These are phyloP conservation scores for Crotalus viridis DNA, from an alignment of 2,113 vertebrate genomes.

Conservation along the genomic window DNA sequence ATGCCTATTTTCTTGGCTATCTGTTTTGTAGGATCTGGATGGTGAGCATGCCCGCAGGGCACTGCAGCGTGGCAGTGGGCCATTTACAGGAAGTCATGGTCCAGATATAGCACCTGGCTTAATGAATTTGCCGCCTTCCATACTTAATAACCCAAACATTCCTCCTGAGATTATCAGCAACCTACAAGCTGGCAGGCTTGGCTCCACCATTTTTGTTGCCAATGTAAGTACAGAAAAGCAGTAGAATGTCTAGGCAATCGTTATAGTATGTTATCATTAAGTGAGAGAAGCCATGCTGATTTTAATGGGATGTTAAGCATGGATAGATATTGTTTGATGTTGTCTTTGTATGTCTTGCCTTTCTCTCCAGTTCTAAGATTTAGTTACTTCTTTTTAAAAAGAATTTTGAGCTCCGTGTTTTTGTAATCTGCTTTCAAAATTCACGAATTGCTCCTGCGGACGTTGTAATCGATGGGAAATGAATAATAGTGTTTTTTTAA, in stretches of 20 bases:
- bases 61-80: conserved; percentile 83
- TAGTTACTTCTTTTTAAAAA: neutral
- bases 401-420: neutral
- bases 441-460: neutral
- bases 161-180: conserved; percentile 92
- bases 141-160: conserved; percentile 96
- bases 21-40: conserved; percentile 85
- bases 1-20: conserved; percentile 41
- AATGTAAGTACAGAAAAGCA: conserved; percentile 81
- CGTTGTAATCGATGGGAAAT: neutral
- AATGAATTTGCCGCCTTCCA: conserved; percentile 90
- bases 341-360: neutral
- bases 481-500: neutral
- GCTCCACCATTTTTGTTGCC: conserved; percentile 94
- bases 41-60: conserved; percentile 93
- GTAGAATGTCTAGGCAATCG: neutral
- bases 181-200: conserved; percentile 91
- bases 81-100: conserved; percentile 80
- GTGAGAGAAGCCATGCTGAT: neutral
- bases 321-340: neutral
- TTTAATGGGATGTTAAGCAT: neutral
- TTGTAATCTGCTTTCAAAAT: neutral
- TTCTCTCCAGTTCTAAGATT: neutral
- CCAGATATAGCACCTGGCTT: conserved; percentile 83
- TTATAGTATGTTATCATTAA: neutral